Base-by-base conservation (phyloP, 2,113 vertebrate genomes). In the Pteropus alecto region DNA sequence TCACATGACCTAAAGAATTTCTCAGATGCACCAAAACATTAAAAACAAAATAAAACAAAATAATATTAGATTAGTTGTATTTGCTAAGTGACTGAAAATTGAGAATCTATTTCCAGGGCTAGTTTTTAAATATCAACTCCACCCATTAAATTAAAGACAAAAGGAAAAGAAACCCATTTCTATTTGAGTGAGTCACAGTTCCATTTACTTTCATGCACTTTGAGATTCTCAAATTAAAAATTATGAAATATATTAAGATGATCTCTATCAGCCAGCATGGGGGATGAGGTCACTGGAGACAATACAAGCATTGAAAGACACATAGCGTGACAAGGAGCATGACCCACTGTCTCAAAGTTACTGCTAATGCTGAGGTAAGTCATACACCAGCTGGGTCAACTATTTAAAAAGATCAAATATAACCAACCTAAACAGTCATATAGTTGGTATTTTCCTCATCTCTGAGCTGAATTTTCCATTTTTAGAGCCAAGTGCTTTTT, bases 341-440 rank as follows among this genome's bases (percentile, higher is more conserved):
- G 95, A 93, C 91, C 94, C 0, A 1, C 60, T 9, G 43, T 71
- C 91, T 78, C 74, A 68, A 14, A 82, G 71, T 83, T 35, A 33
- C 67, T 38, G 28, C 33, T 68, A 38, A 74, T 1, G 67, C 86
- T 97, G 96, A 97, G 92, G 95, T 97, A 97, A 97, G 96, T 22
- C 54, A 4, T 26, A 51, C 22, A 56, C 91, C 97, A 98, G 97
- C 97, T 98, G 95, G 71, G 46, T 93, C 97, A 97, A 97, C 97
- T 96, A 78, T 83, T 97, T 96, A 91, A 95, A 91, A 95, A 85
- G 67, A 93, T 97, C 93, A 46, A 65, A 83, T 97, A 63, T 93
- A 83, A 94, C 76, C 96, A 83, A 81, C n/a, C 38, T 74, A 83
- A 78, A 87, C 9, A 94, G 48, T 85, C 77, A 83, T 78, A 83